Evolutionary conservation across 2,888 invertebrate genomes (phyloP).

Genomic region (Alloscopus bannaensis): DNA sequence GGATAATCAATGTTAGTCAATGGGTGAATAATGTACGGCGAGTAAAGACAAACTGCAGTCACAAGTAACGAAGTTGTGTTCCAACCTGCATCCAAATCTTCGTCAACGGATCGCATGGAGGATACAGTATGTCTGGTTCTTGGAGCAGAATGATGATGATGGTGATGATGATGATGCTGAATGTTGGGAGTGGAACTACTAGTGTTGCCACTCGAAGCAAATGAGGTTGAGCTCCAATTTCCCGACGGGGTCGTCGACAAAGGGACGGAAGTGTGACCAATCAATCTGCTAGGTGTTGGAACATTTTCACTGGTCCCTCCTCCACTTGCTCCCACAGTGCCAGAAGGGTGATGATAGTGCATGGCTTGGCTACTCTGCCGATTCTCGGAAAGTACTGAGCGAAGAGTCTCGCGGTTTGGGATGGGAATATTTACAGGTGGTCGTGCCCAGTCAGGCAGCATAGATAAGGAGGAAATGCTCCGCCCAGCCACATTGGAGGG

Average conservation of each 20-base stretch:
- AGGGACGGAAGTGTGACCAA: conserved; percentile 7
- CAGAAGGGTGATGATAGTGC: conserved; percentile 21
- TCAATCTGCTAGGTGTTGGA: conserved; percentile 25
- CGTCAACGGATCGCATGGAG: conserved; percentile 47
- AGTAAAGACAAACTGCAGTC: background rate
- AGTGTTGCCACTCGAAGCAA: conserved; percentile 21
- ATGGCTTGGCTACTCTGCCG: conserved; percentile 8
- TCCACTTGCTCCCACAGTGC: background rate
- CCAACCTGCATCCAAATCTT: conserved; percentile 53
- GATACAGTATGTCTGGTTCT: conserved; percentile 29
- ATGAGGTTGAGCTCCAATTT: background rate
- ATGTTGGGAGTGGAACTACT: conserved; percentile 45
- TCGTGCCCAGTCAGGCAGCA: conserved; percentile 69
- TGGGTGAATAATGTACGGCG: background rate
- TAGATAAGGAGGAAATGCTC: conserved; percentile 58
- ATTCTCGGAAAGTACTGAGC: background rate
- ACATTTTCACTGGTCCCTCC: background rate
- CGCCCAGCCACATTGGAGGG: conserved; percentile 50
- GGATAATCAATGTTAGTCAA: background rate
- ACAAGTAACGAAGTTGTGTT: too few relatives aligned
- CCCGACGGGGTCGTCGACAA: conserved; percentile 6
- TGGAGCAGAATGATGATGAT: conserved; percentile 11
- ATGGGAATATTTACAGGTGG: conserved; percentile 45
- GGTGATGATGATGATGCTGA: conserved; percentile 44
- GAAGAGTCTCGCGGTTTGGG: conserved; percentile 36